Percentiles rank a stretch among this genome's conserved stretches.
phyloP scores from a whole-genome alignment of 2,888 invertebrate species.

The Yponomeuta cagnagella region DNA sequence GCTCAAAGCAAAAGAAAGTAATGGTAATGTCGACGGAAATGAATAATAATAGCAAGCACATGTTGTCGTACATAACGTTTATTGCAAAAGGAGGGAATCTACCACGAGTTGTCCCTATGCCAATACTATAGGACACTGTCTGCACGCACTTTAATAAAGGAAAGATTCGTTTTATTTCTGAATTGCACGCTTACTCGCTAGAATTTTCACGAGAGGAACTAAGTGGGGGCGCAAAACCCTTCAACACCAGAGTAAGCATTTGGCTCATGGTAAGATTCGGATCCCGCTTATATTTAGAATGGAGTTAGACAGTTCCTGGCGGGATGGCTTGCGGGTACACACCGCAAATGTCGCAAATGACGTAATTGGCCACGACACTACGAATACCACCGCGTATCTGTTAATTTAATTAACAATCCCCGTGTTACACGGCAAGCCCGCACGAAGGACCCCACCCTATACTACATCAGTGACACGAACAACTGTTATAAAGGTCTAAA shows the following conservation, averaged over 20 bases:
- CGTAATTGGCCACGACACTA: slow-evolving; percentile 35
- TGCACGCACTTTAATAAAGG: not conserved
- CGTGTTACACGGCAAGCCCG: slow-evolving; percentile 2
- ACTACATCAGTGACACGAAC: not conserved
- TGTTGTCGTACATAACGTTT: slow-evolving; percentile 38
- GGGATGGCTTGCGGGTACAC: slow-evolving; percentile 4
- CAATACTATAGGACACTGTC: not conserved
- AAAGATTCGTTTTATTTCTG: no score
- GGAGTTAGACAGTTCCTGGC: slow-evolving; percentile 16
- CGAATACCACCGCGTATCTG: slow-evolving; percentile 30
- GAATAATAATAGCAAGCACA: slow-evolving; percentile 28
- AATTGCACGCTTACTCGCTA: no score
- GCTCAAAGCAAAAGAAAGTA: slow-evolving; percentile 7
- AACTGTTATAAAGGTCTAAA: not conserved
- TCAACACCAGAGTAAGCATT: no score
- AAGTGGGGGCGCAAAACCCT: no score
- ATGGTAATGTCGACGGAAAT: slow-evolving; percentile 8
- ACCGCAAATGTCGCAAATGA: not conserved
- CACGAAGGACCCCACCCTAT: not conserved
- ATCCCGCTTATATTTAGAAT: slow-evolving; percentile 47
- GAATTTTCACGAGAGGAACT: no score
- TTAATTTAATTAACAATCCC: slow-evolving; percentile 50
- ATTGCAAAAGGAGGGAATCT: slow-evolving; percentile 36
- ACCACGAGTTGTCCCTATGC: not conserved
- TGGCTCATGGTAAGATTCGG: not conserved